Evolutionary conservation across 2,797 vertebrate genomes (phyloP).

Genomic region (Sebastes hopkinsi): DNA sequence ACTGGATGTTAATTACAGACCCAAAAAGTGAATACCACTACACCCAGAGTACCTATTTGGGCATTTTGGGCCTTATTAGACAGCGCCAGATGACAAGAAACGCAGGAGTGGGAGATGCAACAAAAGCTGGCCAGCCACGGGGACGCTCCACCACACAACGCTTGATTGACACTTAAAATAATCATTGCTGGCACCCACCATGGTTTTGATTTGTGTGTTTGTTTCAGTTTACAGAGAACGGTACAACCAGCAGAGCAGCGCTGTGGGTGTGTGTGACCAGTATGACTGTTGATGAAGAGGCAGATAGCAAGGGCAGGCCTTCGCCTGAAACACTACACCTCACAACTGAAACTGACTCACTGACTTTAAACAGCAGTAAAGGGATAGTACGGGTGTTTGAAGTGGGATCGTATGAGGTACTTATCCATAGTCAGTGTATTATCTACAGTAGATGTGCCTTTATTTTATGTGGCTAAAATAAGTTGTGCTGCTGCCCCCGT

Average conservation of each 20-base stretch:
- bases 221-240: not conserved
- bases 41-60: not conserved
- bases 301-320: not conserved
- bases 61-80: not conserved
- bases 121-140: not conserved
- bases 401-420: too few relatives aligned
- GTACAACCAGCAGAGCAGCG: not conserved
- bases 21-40: not conserved
- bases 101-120: not conserved
- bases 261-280: not conserved
- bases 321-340: not conserved
- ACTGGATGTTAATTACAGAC: not conserved
- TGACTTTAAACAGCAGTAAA: not conserved
- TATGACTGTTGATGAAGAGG: constrained; percentile 1
- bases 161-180: not conserved
- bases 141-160: too few relatives aligned
- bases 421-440: too few relatives aligned
- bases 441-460: too few relatives aligned
- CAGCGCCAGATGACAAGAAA: not conserved
- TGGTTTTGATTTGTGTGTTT: not conserved
- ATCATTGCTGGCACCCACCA: not conserved
- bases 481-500: too few relatives aligned
- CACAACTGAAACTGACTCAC: not conserved
- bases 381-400: not conserved
- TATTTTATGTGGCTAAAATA: too few relatives aligned